Base-by-base conservation (phyloP, 1,140 invertebrate species). In the Adelges cooleyi region DNA sequence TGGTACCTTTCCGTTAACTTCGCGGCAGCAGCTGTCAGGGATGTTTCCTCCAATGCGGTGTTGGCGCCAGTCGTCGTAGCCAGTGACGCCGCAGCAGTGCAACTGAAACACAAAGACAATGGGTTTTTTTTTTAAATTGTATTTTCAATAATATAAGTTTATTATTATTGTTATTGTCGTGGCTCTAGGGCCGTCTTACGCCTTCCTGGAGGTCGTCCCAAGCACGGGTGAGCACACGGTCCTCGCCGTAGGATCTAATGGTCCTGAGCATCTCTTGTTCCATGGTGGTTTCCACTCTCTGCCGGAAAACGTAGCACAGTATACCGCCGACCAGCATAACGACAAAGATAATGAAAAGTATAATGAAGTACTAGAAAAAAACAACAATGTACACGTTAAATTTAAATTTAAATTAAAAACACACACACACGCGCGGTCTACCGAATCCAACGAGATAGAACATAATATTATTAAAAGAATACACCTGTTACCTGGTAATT, bases 251-350 rank as follows among this genome's bases (percentile, higher is more conserved):
- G 36, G 81, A 77, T 4, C 80, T 80, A 70, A 92, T 81, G 2
- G 87, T 82, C 44, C 82, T 83, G 38, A 81, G 76, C 89, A 93
- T 89, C 74, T 88, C 84, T 65, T 83, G 81, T 69, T 87, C 82
- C 73, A 89, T 78, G 0, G 83, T 84, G 22, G 79, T 79, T 23
- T 84, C 74, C 13, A 90, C 83, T 73, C 90, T 85, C 68, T 84
- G 85, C 50, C 87, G 80, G 75, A 92, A 94, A 33, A 94, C 88
- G 71, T 91, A 93, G 23, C 87, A 88, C 38, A 95, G 77, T 56
- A 93, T 87, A 17, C 90, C 91, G 20, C 90, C 90, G 69, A 93
- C 85, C 67, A 93, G 75, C 81, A 93, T 86, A 54, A 86, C 86
- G 59, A 93, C 86, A 73, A 92, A 92, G 59, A 93, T 82, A 66